Base-by-base conservation (phyloP, 1,140 invertebrate species). In the Drosophila santomea region DNA sequence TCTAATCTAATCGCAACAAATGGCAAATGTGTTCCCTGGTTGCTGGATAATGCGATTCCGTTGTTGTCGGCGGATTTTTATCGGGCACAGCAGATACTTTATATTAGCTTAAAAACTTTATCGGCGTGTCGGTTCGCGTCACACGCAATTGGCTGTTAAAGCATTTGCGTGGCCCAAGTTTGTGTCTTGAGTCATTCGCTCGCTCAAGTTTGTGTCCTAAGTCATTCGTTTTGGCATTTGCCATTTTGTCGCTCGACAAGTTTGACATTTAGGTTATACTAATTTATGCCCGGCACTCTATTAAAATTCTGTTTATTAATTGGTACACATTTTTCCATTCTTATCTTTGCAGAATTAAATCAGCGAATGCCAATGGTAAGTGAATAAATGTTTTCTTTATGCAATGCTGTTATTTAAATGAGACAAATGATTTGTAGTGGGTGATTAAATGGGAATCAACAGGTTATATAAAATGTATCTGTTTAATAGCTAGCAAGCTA, bases 281-380 rank as follows among this genome's bases (percentile, higher is more conserved):
- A 62, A 84, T 85, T 85, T 85, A 85, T 86, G 59, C 67, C 45
- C 36, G 52, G 28, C 68, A 72, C 51, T 72, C 44, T 58, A 72
- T 72, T 72, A 71, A 51, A 72, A 55, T 56, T 78, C 48, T 78
- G 47, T 72, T 81, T 86, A 82, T 88, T 88, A 88, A 86, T 88
- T 79, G 78, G 69, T 77, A 61, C 61, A 55, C 74, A 64, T 79
- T 71, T 80, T 80, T 62, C 43, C 47, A 39, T 68, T 67, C 48
- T 78, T 83, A 69, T 89, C 78, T 69, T 90, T 92, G 36, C 91
- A 92, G 91, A 92, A 91, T 92, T 82, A 92, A 92, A 92, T 92
- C 91, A 88, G 85, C 91, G 63, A 92, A 92, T 88, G 86, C 85
- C 61, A 92, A 92, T 79, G 91, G 91, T 92, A 90, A 91, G 91